A percentile compares a stretch with the other conserved stretches of the same genome.
These are phyloP conservation scores for Drosophila atripex DNA, from an alignment of 2,888 invertebrate genomes.

Conservation along the genomic window DNA sequence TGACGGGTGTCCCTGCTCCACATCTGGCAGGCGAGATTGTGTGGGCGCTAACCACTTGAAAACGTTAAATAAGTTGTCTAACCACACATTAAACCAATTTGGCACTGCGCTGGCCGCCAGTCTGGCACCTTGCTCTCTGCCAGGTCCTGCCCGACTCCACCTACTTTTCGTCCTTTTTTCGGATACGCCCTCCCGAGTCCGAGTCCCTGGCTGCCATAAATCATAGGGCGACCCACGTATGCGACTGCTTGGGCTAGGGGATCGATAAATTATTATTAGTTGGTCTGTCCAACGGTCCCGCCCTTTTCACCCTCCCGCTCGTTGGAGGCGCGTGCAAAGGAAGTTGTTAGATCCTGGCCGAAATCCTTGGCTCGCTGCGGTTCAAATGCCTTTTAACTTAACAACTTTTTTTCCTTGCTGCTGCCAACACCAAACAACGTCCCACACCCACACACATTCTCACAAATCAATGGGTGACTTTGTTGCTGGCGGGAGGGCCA, in stretches of 20 bases:
- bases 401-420: conserved; percentile 69
- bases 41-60: conserved; percentile 71
- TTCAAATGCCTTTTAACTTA: conserved; percentile 82
- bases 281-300: conserved; percentile 56
- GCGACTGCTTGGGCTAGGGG: conserved; percentile 74
- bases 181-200: conserved; percentile 30
- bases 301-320: neutral
- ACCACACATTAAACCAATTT: conserved; percentile 79
- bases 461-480: conserved; percentile 72
- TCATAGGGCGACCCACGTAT: conserved; percentile 74
- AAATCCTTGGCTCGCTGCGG: conserved; percentile 72
- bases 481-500: conserved; percentile 47
- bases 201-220: conserved; percentile 69
- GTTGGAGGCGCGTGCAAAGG: conserved; percentile 67
- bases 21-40: conserved; percentile 32
- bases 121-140: conserved; percentile 56
- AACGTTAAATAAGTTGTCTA: conserved; percentile 79
- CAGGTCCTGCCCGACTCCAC: conserved; percentile 5
- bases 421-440: conserved; percentile 72
- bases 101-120: conserved; percentile 59
- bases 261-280: conserved; percentile 83
- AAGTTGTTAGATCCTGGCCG: conserved; percentile 76
- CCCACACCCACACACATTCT: conserved; percentile 43
- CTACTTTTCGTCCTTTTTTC: conserved; percentile 16
- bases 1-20: conserved; percentile 58